Conservation (phyloP, 2,113 vertebrate genomes). For the Dolichotis patagonum region DNA sequence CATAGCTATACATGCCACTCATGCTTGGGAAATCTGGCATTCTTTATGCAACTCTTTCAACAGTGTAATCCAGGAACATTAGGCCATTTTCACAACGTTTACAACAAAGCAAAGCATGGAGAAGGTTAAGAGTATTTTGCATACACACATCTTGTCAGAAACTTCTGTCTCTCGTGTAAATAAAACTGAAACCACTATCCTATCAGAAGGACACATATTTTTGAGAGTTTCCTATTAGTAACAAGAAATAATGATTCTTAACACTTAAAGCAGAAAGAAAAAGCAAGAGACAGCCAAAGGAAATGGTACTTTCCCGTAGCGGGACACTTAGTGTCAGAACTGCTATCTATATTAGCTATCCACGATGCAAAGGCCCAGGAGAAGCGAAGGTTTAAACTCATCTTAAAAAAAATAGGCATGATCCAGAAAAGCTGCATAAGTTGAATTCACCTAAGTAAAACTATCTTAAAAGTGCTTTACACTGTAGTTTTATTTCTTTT, state of each 20-base stretch:
- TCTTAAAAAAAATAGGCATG: slow-evolving; percentile 18
- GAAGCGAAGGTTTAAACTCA: slow-evolving; percentile 15
- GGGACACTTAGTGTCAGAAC: slow-evolving; percentile 3
- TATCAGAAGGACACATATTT: not conserved
- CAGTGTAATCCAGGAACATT: slow-evolving; percentile 3
- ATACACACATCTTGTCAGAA: slow-evolving; percentile 13
- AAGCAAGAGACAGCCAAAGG: slow-evolving; percentile 31
- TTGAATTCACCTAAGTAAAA: slow-evolving; percentile 21
- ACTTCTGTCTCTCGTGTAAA: slow-evolving; percentile 41
- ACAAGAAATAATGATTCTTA: slow-evolving; percentile 8
- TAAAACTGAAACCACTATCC: slow-evolving; percentile 37
- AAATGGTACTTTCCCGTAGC: not conserved
- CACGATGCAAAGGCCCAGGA: not conserved
- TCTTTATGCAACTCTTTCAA: slow-evolving; percentile 45
- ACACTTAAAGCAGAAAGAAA: slow-evolving; percentile 15
- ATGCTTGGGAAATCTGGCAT: slow-evolving; percentile 33
- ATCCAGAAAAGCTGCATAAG: not conserved
- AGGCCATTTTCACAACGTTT: slow-evolving; percentile 48
- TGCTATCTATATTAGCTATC: not conserved
- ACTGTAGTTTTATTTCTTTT: slow-evolving; percentile 41
- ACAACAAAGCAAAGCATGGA: slow-evolving; percentile 31
- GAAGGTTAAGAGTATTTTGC: slow-evolving; percentile 28
- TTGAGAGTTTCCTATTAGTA: slow-evolving; percentile 2
- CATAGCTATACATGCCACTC: not conserved
- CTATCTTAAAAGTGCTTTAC: slow-evolving; percentile 9